These are phyloP conservation scores for Ceratothoa steindachneri DNA, from an alignment of 2,888 invertebrate species.

Conservation along the genomic window DNA sequence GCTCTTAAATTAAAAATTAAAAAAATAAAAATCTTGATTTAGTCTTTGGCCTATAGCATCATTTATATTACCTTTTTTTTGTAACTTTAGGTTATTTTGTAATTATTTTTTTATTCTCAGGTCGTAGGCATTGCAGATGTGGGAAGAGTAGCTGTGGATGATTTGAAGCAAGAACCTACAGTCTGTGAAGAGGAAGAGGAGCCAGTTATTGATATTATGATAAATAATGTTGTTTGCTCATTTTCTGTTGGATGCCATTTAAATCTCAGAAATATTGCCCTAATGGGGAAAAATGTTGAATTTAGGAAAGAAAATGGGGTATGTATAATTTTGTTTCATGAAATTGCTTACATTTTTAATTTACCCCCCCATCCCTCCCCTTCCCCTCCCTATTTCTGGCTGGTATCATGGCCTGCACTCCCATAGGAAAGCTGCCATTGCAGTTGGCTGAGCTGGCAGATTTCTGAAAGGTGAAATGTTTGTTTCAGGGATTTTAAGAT, in stretches of 20 bases:
- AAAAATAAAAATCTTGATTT: no score
- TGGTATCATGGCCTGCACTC: no score
- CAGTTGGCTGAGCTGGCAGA: no score
- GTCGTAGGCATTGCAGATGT: background rate
- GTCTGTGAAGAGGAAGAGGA: slow-evolving; percentile 22
- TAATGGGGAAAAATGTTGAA: slow-evolving; percentile 88
- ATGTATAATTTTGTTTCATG: no score
- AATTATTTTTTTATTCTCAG: background rate
- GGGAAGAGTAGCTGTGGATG: background rate
- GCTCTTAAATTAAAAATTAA: no score
- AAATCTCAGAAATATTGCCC: slow-evolving; percentile 87
- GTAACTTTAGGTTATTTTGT: background rate
- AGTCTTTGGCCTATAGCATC: background rate
- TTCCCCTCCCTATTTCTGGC: background rate
- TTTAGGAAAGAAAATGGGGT: slow-evolving; percentile 88
- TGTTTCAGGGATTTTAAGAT: no score
- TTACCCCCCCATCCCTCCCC: background rate
- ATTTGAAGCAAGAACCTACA: background rate
- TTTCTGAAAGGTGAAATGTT: no score
- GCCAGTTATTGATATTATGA: slow-evolving; percentile 73
- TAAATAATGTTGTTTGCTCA: slow-evolving; percentile 96
- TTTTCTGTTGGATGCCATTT: slow-evolving; percentile 95
- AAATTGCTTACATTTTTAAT: background rate
- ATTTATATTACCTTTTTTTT: background rate
- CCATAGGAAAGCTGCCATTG: no score